These are phyloP conservation scores for Mamestra configurata DNA, from an alignment of 1,140 invertebrate genomes.

Conservation along the genomic window DNA sequence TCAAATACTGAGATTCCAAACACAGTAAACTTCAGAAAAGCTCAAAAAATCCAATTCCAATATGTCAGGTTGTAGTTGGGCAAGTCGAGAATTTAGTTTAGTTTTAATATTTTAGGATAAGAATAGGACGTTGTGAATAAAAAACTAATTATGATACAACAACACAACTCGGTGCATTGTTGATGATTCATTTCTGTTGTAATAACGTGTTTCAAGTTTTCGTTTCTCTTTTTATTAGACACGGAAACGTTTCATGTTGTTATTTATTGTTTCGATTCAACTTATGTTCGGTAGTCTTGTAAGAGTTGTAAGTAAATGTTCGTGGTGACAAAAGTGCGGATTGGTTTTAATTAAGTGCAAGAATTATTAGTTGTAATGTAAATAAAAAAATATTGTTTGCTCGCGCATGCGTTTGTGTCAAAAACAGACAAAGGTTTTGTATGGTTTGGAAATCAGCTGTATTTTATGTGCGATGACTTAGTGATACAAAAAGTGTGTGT, in stretches of 20 bases:
- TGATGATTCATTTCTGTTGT: constrained; percentile 30
- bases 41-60: constrained; percentile 65
- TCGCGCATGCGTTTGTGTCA: constrained; percentile 87
- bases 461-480: constrained; percentile 85
- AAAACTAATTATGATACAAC: constrained; percentile 66
- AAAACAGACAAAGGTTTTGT: constrained; percentile 89
- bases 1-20: constrained; percentile 31
- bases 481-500: constrained; percentile 84
- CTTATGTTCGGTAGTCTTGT: constrained; percentile 50
- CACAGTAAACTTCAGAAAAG: constrained; percentile 14
- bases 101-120: constrained; percentile 67
- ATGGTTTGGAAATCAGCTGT: constrained; percentile 88
- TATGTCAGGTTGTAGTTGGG: constrained; percentile 76
- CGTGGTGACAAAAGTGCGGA: constrained; percentile 55
- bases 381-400: constrained; percentile 86
- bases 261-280: constrained; percentile 64
- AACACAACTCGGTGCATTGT: constrained; percentile 56
- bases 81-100: constrained; percentile 69
- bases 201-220: constrained; percentile 28
- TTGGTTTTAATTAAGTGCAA: constrained; percentile 52
- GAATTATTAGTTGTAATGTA: constrained; percentile 84
- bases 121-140: constrained; percentile 65
- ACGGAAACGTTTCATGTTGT: constrained; percentile 61
- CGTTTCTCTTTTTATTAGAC: constrained; percentile 40
- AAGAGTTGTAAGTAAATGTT: constrained; percentile 49